Evolutionary conservation across 2,797 vertebrate species (phyloP).

Genomic region (Gymnocypris eckloni): DNA sequence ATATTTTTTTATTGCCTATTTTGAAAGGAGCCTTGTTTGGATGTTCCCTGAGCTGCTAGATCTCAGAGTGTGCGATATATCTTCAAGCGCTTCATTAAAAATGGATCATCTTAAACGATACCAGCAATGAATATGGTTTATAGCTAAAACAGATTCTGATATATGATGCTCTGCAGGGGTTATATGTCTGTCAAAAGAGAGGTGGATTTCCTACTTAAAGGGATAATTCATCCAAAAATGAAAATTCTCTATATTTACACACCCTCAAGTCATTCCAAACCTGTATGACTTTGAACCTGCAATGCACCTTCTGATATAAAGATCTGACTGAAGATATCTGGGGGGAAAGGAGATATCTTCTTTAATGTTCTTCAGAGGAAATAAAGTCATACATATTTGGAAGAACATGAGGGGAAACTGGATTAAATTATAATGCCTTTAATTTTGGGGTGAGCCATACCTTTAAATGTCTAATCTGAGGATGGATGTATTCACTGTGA

Average conservation of each 20-base stretch:
- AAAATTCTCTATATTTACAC: background rate
- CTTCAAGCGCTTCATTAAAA: conserved; percentile 33
- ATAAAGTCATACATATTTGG: background rate
- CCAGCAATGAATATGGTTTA: conserved; percentile 32
- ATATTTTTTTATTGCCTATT: conserved; percentile 30
- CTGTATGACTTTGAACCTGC: background rate
- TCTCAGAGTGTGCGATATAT: conserved; percentile 9
- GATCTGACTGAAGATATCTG: background rate
- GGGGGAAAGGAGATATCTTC: background rate
- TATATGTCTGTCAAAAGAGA: background rate
- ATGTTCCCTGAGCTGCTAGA: background rate
- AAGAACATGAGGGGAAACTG: background rate
- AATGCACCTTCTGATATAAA: background rate
- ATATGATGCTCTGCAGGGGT: background rate
- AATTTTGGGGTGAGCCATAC: background rate
- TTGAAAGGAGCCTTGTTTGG: conserved; percentile 23
- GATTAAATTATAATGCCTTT: background rate
- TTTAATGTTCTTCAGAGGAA: background rate
- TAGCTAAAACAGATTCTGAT: conserved; percentile 40
- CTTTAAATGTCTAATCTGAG: background rate
- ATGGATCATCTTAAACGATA: conserved; percentile 38
- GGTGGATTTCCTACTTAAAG: conserved; percentile 1
- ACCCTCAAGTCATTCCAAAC: background rate
- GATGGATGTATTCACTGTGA: background rate
- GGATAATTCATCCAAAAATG: background rate